phyloP scores from a whole-genome alignment of 2,888 invertebrate genomes.

The Heliconius hortense region DNA sequence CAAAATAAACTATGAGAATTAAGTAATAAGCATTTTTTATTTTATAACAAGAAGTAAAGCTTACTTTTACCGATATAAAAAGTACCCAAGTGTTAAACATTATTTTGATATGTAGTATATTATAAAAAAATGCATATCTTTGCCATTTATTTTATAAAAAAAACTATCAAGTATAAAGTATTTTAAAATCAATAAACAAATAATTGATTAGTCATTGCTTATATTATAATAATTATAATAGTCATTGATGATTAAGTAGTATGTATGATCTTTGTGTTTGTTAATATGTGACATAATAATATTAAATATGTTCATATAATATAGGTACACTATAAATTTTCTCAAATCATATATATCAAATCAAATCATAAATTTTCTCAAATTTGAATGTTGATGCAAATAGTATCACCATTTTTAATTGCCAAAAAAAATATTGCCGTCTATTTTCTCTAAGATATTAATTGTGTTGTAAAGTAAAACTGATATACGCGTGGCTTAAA shows the following conservation, averaged over 20 bases:
- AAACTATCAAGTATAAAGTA: no score
- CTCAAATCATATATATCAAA: no score
- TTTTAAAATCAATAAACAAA: background rate
- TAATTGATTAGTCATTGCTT: background rate
- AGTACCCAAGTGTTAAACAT: background rate
- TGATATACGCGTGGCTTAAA: background rate
- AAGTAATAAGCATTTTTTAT: background rate
- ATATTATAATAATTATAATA: background rate
- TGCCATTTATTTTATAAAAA: no score
- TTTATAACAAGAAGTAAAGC: background rate
- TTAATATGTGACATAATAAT: background rate
- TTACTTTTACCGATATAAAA: background rate
- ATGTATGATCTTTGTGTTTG: background rate
- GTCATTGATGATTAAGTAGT: background rate
- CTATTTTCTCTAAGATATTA: no score
- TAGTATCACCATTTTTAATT: no score
- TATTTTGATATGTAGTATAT: background rate
- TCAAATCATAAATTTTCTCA: no score
- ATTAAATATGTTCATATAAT: no score
- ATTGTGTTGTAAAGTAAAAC: no score
- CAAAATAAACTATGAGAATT: background rate
- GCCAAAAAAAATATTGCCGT: no score
- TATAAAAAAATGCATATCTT: background rate
- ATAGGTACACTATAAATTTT: background rate
- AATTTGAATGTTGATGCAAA: background rate